phyloP scores from a whole-genome alignment of 2,113 vertebrate species.

The Lucifuga dentata region DNA sequence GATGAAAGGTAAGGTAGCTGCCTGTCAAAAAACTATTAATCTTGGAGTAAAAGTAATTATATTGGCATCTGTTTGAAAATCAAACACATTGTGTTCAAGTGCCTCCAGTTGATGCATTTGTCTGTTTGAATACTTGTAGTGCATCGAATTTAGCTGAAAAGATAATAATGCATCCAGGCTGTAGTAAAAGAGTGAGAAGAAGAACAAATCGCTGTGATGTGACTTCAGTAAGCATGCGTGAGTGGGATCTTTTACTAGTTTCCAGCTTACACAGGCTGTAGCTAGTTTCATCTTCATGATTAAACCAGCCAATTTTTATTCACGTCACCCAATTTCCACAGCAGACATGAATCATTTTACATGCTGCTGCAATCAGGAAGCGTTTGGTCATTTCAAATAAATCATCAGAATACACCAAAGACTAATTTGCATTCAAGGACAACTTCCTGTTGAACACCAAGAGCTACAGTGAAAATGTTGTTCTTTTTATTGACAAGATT shows the following conservation, averaged over 20 bases:
- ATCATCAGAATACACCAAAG: not conserved
- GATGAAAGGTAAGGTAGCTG: slow-evolving; percentile 64
- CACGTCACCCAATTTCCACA: not conserved
- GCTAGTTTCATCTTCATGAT: not conserved
- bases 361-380: not conserved
- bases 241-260: not conserved
- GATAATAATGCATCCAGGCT: slow-evolving; percentile 17
- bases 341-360: not conserved
- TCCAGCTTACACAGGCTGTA: not conserved
- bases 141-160: slow-evolving; percentile 32
- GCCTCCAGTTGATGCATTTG: slow-evolving; percentile 34
- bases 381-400: not conserved
- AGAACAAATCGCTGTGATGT: slow-evolving; percentile 27
- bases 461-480: no score
- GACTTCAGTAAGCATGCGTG: slow-evolving; percentile 8
- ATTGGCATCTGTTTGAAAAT: slow-evolving; percentile 66
- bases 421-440: no score
- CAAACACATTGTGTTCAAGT: slow-evolving; percentile 49
- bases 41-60: slow-evolving; percentile 50
- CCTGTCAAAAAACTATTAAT: slow-evolving; percentile 61
- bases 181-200: slow-evolving; percentile 1
- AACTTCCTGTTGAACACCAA: no score
- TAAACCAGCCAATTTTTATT: not conserved
- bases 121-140: slow-evolving; percentile 23
- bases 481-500: no score